Evolutionary conservation across 92 coral and sea anemone genomes (phyloP).

Genomic region (Montipora capitata): DNA sequence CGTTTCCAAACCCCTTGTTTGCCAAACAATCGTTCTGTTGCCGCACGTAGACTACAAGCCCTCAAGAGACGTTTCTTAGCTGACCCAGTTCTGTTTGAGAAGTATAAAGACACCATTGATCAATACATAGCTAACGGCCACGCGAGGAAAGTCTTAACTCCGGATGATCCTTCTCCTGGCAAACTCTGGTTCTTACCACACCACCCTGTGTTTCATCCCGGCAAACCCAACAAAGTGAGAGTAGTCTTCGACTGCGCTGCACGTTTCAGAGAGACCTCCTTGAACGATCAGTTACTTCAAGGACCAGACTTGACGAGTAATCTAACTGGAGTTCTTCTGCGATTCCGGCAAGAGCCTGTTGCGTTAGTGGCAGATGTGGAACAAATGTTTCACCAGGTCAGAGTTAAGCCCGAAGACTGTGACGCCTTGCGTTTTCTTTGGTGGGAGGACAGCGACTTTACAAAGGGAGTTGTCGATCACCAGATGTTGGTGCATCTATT

Average conservation of each 20-base stretch:
- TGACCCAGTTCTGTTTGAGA: neutral
- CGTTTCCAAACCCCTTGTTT: constrained; percentile 20
- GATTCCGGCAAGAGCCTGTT: neutral
- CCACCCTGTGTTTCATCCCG: constrained; percentile 47
- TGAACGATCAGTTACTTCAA: constrained; percentile 37
- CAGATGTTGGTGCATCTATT: constrained; percentile 51
- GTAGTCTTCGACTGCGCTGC: constrained; percentile 53
- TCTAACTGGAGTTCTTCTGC: no score
- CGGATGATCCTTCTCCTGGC: constrained; percentile 7
- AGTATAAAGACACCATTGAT: constrained; percentile 31
- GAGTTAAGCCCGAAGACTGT: constrained; percentile 15
- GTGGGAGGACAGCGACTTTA: constrained; percentile 40
- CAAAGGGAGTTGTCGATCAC: constrained; percentile 32
- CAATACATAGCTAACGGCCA: constrained; percentile 31
- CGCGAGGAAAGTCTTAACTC: constrained; percentile 31
- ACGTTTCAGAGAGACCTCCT: constrained; percentile 17
- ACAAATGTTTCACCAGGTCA: constrained; percentile 53
- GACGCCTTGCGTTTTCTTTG: constrained; percentile 46
- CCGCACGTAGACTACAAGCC: constrained; percentile 16
- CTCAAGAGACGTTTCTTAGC: constrained; percentile 20
- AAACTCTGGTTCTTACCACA: constrained; percentile 41
- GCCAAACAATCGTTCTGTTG: constrained; percentile 38
- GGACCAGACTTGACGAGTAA: constrained; percentile 62
- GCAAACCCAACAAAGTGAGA: constrained; percentile 38
- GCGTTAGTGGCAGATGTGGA: neutral